Evolutionary conservation across 2,113 vertebrate species (phyloP).

Genomic region (Donacobius atricapilla): DNA sequence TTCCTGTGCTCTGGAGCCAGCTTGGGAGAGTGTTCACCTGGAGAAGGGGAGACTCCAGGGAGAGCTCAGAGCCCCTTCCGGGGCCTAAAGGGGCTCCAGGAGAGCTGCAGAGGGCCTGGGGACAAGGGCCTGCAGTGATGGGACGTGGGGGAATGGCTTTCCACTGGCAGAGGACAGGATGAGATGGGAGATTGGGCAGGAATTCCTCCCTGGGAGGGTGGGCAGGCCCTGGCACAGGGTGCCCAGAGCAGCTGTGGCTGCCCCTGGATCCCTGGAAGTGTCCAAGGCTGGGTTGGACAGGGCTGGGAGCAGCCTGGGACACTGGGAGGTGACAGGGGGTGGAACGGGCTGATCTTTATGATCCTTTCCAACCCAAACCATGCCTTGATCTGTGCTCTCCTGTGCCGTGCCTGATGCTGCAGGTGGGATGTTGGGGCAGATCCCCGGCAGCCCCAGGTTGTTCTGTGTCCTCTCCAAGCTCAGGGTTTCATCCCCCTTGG

Average conservation of each 20-base stretch:
- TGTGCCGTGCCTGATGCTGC: accelerated
- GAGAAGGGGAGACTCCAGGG: not conserved
- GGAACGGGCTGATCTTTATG: not conserved
- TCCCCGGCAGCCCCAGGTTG: not conserved
- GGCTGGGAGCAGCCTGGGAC: accelerated
- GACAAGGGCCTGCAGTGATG: too few relatives aligned
- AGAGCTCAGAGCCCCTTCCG: not conserved
- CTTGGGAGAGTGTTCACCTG: not conserved
- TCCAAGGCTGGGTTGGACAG: accelerated
- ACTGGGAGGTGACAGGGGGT: accelerated
- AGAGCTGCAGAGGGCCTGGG: not conserved
- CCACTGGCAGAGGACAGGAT: not conserved
- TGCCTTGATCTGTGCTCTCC: not conserved
- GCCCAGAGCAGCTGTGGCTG: not conserved
- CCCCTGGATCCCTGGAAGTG: not conserved
- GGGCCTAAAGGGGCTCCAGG: not conserved
- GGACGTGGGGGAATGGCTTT: not conserved
- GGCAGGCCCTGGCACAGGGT: not conserved
- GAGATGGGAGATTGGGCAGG: not conserved
- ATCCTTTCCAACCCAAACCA: not conserved
- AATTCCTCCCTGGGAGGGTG: accelerated
- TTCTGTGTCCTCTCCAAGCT: not conserved
- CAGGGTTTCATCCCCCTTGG: accelerated
- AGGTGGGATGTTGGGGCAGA: not conserved
- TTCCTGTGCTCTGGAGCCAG: not conserved